Conservation (phyloP, 1,140 invertebrate genomes). For the Drosophila sechellia region DNA sequence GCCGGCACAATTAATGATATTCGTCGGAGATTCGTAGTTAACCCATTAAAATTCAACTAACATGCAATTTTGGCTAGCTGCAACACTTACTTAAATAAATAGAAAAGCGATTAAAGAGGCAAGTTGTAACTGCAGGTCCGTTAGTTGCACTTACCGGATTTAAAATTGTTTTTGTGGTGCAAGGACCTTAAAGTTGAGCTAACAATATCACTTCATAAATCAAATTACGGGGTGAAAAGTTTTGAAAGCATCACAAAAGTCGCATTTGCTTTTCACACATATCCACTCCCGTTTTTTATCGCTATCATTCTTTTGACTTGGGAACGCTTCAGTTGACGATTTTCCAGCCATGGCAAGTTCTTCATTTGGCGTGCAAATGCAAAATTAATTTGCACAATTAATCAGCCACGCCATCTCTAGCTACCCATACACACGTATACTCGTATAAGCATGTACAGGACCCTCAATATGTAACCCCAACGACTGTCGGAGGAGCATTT, state of each 20-base stretch:
- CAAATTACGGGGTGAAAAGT: conserved; percentile 41
- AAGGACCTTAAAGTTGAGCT: conserved; percentile 1
- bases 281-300: background rate
- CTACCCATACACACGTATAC: background rate
- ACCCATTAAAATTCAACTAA: background rate
- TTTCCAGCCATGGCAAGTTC: conserved; percentile 56
- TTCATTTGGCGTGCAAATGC: conserved; percentile 66
- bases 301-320: conserved; percentile 34
- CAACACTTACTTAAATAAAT: background rate
- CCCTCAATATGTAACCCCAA: background rate
- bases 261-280: conserved; percentile 2
- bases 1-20: conserved; percentile 15
- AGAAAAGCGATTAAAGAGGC: background rate
- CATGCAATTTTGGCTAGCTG: background rate
- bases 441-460: background rate
- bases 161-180: too few species aligned
- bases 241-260: conserved; percentile 19
- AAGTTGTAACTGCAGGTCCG: background rate
- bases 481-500: conserved; percentile 50
- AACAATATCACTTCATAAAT: conserved; percentile 30
- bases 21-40: background rate
- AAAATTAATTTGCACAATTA: conserved; percentile 80
- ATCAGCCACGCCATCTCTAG: conserved; percentile 58
- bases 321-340: conserved; percentile 37
- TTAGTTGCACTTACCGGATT: background rate